A percentile compares a stretch with the other conserved stretches of the same genome.
Evolutionary conservation across 1,140 invertebrate species (phyloP).

Genomic region (Drosophila eugracilis): DNA sequence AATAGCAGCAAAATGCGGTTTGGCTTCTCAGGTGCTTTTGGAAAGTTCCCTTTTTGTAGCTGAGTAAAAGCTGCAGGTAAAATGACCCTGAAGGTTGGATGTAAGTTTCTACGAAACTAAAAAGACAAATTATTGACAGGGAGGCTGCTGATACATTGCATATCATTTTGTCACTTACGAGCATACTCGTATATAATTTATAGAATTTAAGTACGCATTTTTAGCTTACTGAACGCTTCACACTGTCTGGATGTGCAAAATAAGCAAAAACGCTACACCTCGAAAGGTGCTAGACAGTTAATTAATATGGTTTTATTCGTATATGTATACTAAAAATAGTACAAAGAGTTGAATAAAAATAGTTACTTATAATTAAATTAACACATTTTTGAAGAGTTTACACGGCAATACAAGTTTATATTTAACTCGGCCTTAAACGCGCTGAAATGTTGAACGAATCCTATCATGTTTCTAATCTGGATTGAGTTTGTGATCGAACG

Average conservation of each 20-base stretch:
- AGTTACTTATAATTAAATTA: slow-evolving; percentile 38
- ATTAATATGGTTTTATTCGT: slow-evolving; percentile 31
- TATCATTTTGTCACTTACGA: no score
- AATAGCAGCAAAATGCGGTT: slow-evolving; percentile 73
- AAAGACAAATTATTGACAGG: not conserved
- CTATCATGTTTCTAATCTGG: not conserved
- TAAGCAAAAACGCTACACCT: slow-evolving; percentile 20
- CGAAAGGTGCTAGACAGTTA: slow-evolving; percentile 56
- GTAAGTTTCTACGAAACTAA: slow-evolving; percentile 40
- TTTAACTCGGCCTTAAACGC: slow-evolving; percentile 3
- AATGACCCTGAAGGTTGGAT: slow-evolving; percentile 20
- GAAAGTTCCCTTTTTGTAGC: slow-evolving; percentile 32
- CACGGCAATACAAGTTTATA: slow-evolving; percentile 13
- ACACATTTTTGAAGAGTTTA: slow-evolving; percentile 24
- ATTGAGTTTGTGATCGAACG: slow-evolving; percentile 1
- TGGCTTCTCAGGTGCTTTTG: slow-evolving; percentile 67
- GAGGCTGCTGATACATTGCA: slow-evolving; percentile 30
- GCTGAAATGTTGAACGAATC: not conserved
- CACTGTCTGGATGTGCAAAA: slow-evolving; percentile 16
- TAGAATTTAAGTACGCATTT: not conserved
- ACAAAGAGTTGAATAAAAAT: slow-evolving; percentile 27
- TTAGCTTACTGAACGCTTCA: slow-evolving; percentile 1
- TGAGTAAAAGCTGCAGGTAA: slow-evolving; percentile 25
- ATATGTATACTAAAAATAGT: slow-evolving; percentile 42
- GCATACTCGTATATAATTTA: not conserved